Base-by-base conservation (phyloP, 2,888 invertebrate genomes). In the Pheosia gnoma region DNA sequence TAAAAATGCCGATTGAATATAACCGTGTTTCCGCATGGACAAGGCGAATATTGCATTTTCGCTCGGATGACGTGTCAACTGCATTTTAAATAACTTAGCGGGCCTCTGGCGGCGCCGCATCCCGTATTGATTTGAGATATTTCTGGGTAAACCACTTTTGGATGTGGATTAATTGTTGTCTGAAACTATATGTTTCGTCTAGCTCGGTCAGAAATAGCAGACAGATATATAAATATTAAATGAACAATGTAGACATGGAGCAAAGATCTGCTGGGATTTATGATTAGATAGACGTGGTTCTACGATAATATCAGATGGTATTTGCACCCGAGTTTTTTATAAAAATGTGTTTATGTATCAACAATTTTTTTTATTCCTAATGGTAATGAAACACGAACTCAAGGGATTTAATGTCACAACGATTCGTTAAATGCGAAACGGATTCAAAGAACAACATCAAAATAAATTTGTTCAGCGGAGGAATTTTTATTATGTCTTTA, bases 21-120 rank as follows among this genome's bases (percentile, higher is more conserved):
- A 88, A 86, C 86, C 79, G 75, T 81, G 83, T 88, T 89, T 89
- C 86, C 86, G 84, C 84, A 81, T 87, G 89, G 82, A 81, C 83
- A 86, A 87, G 85, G 88, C 85, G 91, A 88, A 91, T 90, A 91
- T 91, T 91, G 89, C 87, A 90, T 91, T 91, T 89, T 84, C 87
- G 78, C 86, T 83, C 77, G 86, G 83, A 89, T 90, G 90, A 91
- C 83, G 87, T 90, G 91, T 88, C 89, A 90, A 89, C 88, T 90
- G 89, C 87, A 90, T 91, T 90, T 90, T 91, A 91, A 92, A 92
- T 91, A 91, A 91, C 87, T 91, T 88, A 90, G 89, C 79, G 77
- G 78, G 77, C 77, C 77, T 75, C 79, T 78, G 76, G 74, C 37
- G 39, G 2, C n/a, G 38, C 11, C 7, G 74, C 71, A 75, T 75